Base-by-base conservation (phyloP, 2,888 invertebrate species). In the Mycalesis mineus region DNA sequence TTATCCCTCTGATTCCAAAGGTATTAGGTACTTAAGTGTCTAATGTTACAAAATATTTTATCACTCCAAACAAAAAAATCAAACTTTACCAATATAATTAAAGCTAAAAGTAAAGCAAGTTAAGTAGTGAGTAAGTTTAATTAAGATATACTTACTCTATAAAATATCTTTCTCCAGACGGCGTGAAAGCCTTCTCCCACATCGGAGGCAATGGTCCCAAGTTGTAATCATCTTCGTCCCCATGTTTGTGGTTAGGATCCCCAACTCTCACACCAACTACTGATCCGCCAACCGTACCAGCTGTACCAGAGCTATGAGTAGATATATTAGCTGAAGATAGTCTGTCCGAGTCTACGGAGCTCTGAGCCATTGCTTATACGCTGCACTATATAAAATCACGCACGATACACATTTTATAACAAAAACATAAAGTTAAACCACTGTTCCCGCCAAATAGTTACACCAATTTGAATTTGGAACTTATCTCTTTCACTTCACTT, bases 111-210 rank as follows among this genome's bases (percentile, higher is more conserved):
- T n/a, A n/a, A n/a, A n/a, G n/a, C n/a, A n/a, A n/a, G n/a, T n/a
- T n/a, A n/a, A n/a, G n/a, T n/a, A n/a, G n/a, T n/a, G n/a, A n/a
- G n/a, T n/a, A n/a, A n/a, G n/a, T n/a, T n/a, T n/a, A n/a, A n/a
- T n/a, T 17, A 17, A 17, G 17, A 31, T 0, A n/a, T 67, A 93
- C 94, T 92, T 88, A 96, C 97, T 99, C 98, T 70, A 99, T 99
- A 77, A 98, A 99, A 88, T 99, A 99, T 60, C 96, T 94, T 91
- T 98, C 98, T 70, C 98, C 98, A 61, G 96, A 96, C 66, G 98
- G 98, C 9, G 98, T 98, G 77, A 95, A 98, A 3, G 98, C 98
- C 79, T 98, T 97, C 83, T 99, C 98, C 99, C 99, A 99, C 91
- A 98, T 98, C 4, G 94, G 92, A 57, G 98, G 98, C 66, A 99